phyloP scores from a whole-genome alignment of 2,888 invertebrate species.

The Penaeus monodon region DNA sequence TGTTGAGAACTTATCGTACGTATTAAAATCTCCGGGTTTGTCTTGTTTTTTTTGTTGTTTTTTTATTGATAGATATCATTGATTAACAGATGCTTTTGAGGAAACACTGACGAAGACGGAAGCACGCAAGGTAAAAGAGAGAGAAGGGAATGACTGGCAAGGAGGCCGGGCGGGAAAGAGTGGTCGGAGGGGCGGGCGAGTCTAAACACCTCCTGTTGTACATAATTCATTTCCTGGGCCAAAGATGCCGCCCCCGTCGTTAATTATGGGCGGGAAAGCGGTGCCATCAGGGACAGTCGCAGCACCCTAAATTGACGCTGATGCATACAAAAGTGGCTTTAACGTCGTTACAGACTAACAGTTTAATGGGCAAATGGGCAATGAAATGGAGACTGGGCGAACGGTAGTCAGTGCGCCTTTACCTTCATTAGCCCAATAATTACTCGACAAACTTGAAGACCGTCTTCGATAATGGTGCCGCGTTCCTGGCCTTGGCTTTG shows the following conservation, averaged over 20 bases:
- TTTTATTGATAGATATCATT: too few relatives aligned
- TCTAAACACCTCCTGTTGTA: constrained; percentile 15
- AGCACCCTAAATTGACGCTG: constrained; percentile 37
- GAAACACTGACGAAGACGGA: too few relatives aligned
- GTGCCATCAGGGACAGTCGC: constrained; percentile 26
- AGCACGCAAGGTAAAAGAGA: too few relatives aligned
- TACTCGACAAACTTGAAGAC: constrained; percentile 43
- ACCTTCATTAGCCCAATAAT: constrained; percentile 38
- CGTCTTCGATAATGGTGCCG: not conserved
- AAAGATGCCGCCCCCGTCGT: constrained; percentile 41
- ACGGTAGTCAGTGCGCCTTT: constrained; percentile 35
- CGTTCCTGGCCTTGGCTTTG: constrained; percentile 19
- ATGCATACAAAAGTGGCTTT: constrained; percentile 42
- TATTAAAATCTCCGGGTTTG: too few relatives aligned
- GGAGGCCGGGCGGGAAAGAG: not conserved
- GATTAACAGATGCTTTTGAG: too few relatives aligned
- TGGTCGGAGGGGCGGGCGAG: not conserved
- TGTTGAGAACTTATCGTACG: too few relatives aligned
- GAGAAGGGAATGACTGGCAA: too few relatives aligned
- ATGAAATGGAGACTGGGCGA: constrained; percentile 37
- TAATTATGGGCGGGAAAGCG: constrained; percentile 39
- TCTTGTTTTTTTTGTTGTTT: too few relatives aligned
- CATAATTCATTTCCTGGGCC: constrained; percentile 32
- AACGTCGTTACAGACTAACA: constrained; percentile 45
- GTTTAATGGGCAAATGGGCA: constrained; percentile 53